phyloP scores from a whole-genome alignment of 2,888 invertebrate genomes.

The Mystacides longicornis region DNA sequence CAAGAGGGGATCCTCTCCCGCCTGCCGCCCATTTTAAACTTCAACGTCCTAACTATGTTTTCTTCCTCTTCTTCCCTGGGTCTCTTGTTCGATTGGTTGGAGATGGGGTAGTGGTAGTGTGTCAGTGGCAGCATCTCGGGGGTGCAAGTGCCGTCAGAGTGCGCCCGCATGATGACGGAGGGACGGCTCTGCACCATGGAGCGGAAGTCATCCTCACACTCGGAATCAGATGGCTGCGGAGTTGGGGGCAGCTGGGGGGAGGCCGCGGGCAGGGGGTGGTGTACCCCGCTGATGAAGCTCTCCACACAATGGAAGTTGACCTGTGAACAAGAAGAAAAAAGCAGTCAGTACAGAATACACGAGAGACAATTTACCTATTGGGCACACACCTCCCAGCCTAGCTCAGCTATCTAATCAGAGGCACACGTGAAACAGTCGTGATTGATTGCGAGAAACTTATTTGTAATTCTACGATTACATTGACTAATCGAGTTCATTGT shows the following conservation, averaged over 20 bases:
- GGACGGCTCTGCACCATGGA: conserved; percentile 42
- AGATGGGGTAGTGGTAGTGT: conserved; percentile 4
- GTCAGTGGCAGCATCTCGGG: conserved; percentile 40
- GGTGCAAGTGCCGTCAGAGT: conserved; percentile 70
- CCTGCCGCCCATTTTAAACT: conserved; percentile 63
- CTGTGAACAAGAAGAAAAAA: conserved; percentile 42
- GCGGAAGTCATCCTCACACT: conserved; percentile 55
- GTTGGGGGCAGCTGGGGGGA: conserved; percentile 52
- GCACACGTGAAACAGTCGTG: too few relatives aligned
- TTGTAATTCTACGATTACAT: too few relatives aligned
- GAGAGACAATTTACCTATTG: too few relatives aligned
- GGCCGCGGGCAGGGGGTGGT: conserved; percentile 33
- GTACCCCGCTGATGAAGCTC: conserved; percentile 30
- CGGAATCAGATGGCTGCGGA: conserved; percentile 81
- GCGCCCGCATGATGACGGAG: conserved; percentile 82
- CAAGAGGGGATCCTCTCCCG: conserved; percentile 54
- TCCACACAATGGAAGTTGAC: conserved; percentile 36
- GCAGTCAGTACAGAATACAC: too few relatives aligned
- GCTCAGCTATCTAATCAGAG: too few relatives aligned
- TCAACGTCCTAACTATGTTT: conserved; percentile 61
- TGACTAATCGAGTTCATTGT: too few relatives aligned
- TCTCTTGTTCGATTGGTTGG: conserved; percentile 25
- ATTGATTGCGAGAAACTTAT: too few relatives aligned
- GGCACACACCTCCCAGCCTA: too few relatives aligned
- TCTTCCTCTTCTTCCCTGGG: conserved; percentile 35